A percentile compares a stretch with the other conserved stretches of the same genome.
These are phyloP conservation scores for Sinodicranocentrus sp. DNA, from an alignment of 2,888 invertebrate species.

Conservation along the genomic window DNA sequence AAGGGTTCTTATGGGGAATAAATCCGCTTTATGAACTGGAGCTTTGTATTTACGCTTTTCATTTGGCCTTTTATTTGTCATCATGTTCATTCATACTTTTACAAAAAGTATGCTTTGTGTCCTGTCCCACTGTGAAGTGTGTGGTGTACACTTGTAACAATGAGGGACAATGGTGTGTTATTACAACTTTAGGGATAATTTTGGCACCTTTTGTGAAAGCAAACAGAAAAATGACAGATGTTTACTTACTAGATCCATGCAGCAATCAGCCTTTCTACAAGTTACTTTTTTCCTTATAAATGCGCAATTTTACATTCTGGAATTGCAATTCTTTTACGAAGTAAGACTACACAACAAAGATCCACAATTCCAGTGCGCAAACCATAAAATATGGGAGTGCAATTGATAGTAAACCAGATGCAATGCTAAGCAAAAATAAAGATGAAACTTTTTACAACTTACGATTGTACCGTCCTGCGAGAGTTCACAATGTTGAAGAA, in stretches of 20 bases:
- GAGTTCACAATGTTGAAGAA: too few relatives aligned
- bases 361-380: too few relatives aligned
- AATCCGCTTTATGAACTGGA: constrained; percentile 12
- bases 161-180: constrained; percentile 56
- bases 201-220: constrained; percentile 63
- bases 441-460: too few relatives aligned
- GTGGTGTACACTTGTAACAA: constrained; percentile 63
- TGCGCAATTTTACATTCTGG: too few relatives aligned
- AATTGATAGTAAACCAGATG: too few relatives aligned
- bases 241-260: constrained; percentile 24
- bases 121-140: constrained; percentile 26
- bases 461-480: too few relatives aligned
- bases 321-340: too few relatives aligned
- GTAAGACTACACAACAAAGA: too few relatives aligned
- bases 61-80: constrained; percentile 61
- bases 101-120: background rate
- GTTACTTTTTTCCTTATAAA: too few relatives aligned
- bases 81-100: background rate
- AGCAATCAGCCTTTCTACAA: too few relatives aligned
- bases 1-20: constrained; percentile 26
- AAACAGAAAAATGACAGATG: constrained; percentile 57
- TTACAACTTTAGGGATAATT: constrained; percentile 64
- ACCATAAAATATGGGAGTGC: too few relatives aligned
- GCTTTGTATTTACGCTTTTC: constrained; percentile 27
- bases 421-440: too few relatives aligned